Base-by-base conservation (phyloP, 2,888 invertebrate genomes). In the Cataglyphis cursor region DNA sequence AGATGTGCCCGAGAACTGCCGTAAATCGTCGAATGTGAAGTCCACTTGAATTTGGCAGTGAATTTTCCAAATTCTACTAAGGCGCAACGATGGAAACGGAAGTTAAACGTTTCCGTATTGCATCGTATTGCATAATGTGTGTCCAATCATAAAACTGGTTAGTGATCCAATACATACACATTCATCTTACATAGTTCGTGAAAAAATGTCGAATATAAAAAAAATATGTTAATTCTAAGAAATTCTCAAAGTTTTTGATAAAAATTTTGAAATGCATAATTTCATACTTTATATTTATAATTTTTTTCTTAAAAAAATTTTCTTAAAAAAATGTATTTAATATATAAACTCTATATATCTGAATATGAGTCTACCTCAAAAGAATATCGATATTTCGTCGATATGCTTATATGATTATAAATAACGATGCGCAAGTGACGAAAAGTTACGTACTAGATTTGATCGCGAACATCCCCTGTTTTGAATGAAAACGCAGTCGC, bases 21-120 rank as follows among this genome's bases (percentile, higher is more conserved):
- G 90, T 90, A 90, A 90, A 90, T 90, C 85, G 84, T 88, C 66
- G 84, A 88, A 90, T 81, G 85, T 86, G 72, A 84, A 87, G 87
- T 90, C 89, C 85, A 88, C 87, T 90, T 88, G 90, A 90, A 90
- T 89, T 90, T 84, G 74, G 66, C 75, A 84, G 82, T 84, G 90
- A 89, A 90, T 87, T 90, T 87, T 82, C 85, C 48, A 81, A 74
- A 81, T 78, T 64, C 81, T 78, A 41, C 59, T 66, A 75, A 38
- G 76, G 57, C 70, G 38, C 51, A 80, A 83, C 62, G 82, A 72
- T 80, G 84, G 89, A 85, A 87, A 57, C 10, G 21, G 2, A 31
- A 85, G 78, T 85, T 84, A 78, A 88, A 85, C 81, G 70, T 84
- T 86, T 54, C 66, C 65, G 75, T n/a, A n/a, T 51, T 28, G 28